Evolutionary conservation across 2,888 invertebrate species (phyloP).

Genomic region (Bunonema sp.): DNA sequence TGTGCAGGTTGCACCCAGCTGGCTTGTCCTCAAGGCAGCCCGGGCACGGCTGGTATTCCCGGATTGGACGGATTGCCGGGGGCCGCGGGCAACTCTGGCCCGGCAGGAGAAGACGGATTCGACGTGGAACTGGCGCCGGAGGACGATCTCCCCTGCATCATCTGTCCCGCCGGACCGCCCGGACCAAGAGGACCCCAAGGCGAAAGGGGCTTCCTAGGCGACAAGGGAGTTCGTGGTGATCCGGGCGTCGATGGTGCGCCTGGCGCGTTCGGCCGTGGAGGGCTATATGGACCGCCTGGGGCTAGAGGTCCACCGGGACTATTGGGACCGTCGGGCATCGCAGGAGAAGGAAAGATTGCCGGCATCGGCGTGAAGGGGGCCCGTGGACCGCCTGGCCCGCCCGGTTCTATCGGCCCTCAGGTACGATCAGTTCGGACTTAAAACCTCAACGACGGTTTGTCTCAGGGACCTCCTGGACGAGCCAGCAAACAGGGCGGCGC

Average conservation of each 20-base stretch:
- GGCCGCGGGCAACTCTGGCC: not conserved
- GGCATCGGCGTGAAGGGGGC: constrained; percentile 5
- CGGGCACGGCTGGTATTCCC: constrained; percentile 8
- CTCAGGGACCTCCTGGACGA: constrained; percentile 2
- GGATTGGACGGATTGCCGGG: constrained; percentile 35
- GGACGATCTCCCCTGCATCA: constrained; percentile 4
- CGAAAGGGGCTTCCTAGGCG: constrained; percentile 6
- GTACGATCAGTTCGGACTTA: too few species aligned
- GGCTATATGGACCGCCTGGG: not conserved
- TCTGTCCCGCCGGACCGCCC: constrained; percentile 6
- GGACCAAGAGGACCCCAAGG: constrained; percentile 7
- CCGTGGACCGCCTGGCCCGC: constrained; percentile 2
- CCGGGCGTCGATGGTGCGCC: constrained; percentile 5
- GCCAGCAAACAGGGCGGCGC: constrained; percentile 1
- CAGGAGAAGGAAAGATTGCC: constrained; percentile 4
- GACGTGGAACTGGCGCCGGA: constrained; percentile 3
- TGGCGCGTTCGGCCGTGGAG: constrained; percentile 4
- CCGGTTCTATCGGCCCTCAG: constrained; percentile 1
- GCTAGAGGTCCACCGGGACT: not conserved
- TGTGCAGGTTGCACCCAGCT: constrained; percentile 1
- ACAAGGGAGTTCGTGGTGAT: constrained; percentile 3
- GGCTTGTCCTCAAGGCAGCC: not conserved
- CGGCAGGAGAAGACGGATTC: constrained; percentile 1
- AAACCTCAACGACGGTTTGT: too few species aligned
- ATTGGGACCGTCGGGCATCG: constrained; percentile 5